Percentiles rank a stretch among this genome's conserved stretches.
Conservation (phyloP, 2,888 invertebrate species). For the Molorchus minor region DNA sequence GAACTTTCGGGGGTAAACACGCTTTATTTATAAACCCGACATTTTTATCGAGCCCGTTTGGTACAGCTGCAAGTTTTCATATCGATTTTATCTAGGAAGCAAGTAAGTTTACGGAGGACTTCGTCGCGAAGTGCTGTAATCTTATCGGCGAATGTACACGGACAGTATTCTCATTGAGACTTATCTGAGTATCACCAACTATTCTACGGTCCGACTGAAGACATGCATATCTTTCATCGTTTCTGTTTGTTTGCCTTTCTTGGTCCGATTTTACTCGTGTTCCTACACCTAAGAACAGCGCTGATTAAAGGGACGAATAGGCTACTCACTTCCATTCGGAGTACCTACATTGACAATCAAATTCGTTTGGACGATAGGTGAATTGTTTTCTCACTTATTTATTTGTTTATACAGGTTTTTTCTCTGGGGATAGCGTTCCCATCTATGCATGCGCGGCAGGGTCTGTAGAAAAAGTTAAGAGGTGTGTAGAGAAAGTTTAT, state of each 20-base stretch:
- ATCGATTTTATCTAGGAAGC: slow-evolving; percentile 30
- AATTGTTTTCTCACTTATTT: too few relatives aligned
- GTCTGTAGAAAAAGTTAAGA: too few relatives aligned
- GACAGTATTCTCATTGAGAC: slow-evolving; percentile 35
- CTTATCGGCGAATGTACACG: slow-evolving; percentile 32
- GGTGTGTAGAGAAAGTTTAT: too few relatives aligned
- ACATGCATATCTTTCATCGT: slow-evolving; percentile 32
- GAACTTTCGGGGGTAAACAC: slow-evolving; percentile 28
- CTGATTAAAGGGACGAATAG: slow-evolving; percentile 4
- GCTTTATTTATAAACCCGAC: slow-evolving; percentile 22
- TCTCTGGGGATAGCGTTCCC: too few relatives aligned
- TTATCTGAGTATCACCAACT: slow-evolving; percentile 33
- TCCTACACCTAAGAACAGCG: slow-evolving; percentile 22
- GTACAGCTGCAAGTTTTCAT: slow-evolving; percentile 34
- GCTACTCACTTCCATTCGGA: slow-evolving; percentile 14
- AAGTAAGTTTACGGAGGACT: slow-evolving; percentile 26
- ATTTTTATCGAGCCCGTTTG: slow-evolving; percentile 27
- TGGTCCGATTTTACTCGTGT: slow-evolving; percentile 20
- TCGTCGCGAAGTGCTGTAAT: slow-evolving; percentile 18
- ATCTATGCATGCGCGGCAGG: too few relatives aligned
- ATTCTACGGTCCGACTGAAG: slow-evolving; percentile 33
- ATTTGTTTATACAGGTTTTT: too few relatives aligned
- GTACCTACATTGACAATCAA: too few relatives aligned
- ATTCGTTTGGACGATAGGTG: too few relatives aligned
- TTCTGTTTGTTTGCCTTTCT: slow-evolving; percentile 24